Percentiles rank a stretch among this genome's conserved stretches.
Evolutionary conservation across 2,797 vertebrate species (phyloP).

Genomic region (Petrocephalus schoutedeni): DNA sequence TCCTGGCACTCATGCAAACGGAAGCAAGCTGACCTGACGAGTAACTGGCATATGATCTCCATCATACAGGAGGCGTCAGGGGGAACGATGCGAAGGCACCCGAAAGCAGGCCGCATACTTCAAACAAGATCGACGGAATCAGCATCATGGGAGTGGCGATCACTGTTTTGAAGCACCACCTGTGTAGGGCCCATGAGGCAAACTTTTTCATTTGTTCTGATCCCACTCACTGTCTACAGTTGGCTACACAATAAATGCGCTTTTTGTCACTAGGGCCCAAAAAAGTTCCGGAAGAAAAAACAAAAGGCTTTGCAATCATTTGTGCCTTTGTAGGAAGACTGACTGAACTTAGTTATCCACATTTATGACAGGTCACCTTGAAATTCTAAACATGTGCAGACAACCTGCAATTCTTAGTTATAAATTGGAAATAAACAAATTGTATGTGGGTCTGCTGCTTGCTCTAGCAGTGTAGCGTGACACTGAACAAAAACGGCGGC

Average conservation of each 20-base stretch:
- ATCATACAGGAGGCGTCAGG: not conserved
- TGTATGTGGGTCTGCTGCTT: not conserved
- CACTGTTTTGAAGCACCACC: not conserved
- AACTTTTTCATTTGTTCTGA: not conserved
- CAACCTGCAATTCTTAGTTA: not conserved
- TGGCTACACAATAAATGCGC: not conserved
- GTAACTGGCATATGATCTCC: not conserved
- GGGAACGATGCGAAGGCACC: not conserved
- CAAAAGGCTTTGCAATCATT: not conserved
- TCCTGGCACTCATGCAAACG: not conserved
- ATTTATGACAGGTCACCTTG: not conserved
- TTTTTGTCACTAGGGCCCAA: not conserved
- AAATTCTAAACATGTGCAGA: not conserved
- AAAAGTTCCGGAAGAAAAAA: not conserved
- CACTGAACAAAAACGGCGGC: not conserved
- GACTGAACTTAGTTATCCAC: not conserved
- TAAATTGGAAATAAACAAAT: not conserved
- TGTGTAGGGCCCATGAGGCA: not conserved
- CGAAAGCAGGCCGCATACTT: not conserved
- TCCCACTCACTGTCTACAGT: not conserved
- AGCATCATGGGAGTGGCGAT: not conserved
- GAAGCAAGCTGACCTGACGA: not conserved
- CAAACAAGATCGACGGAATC: not conserved
- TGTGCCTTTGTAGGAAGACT: not conserved
- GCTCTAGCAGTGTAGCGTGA: not conserved